Conservation (phyloP, 2,797 vertebrate genomes). For the Gephyroberyx darwinii region DNA sequence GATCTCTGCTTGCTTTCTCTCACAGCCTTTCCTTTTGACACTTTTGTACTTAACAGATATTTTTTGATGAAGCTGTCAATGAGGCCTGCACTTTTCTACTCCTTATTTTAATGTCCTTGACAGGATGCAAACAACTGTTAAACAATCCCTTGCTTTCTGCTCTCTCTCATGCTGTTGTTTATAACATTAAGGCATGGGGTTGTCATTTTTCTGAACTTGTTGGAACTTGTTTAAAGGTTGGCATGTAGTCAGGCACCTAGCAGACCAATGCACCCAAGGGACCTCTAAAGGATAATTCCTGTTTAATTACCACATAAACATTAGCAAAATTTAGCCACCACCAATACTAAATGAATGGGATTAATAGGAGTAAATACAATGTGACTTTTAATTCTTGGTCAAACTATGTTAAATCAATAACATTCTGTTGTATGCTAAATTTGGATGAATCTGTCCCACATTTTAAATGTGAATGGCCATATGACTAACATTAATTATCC, state of each 20-base stretch:
- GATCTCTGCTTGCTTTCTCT: slow-evolving; percentile 73
- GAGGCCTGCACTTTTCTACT: slow-evolving; percentile 87
- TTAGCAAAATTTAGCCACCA: slow-evolving; percentile 55
- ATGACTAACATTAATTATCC: slow-evolving; percentile 49
- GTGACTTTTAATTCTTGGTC: slow-evolving; percentile 39
- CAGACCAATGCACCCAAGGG: slow-evolving; percentile 68
- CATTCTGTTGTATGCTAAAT: slow-evolving; percentile 29
- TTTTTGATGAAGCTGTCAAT: slow-evolving; percentile 82
- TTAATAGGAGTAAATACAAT: slow-evolving; percentile 28
- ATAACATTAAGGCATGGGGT: slow-evolving; percentile 51
- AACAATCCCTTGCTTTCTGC: slow-evolving; percentile 34
- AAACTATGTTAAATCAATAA: slow-evolving; percentile 32
- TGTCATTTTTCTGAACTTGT: slow-evolving; percentile 55
- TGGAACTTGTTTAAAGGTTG: slow-evolving; percentile 56
- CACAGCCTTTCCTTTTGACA: slow-evolving; percentile 80
- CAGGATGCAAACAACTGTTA: slow-evolving; percentile 49
- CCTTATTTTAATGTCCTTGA: slow-evolving; percentile 70
- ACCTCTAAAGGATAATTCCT: slow-evolving; percentile 58
- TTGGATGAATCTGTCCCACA: slow-evolving; percentile 37
- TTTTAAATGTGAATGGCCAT: slow-evolving; percentile 52
- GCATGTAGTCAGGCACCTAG: slow-evolving; percentile 64
- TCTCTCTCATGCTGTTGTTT: slow-evolving; percentile 60
- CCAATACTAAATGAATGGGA: slow-evolving; percentile 68
- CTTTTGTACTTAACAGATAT: slow-evolving; percentile 87
- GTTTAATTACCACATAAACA: slow-evolving; percentile 52